Conservation (phyloP, 53 echinoderm and acorn worm species). For the Luidia sarsii region DNA sequence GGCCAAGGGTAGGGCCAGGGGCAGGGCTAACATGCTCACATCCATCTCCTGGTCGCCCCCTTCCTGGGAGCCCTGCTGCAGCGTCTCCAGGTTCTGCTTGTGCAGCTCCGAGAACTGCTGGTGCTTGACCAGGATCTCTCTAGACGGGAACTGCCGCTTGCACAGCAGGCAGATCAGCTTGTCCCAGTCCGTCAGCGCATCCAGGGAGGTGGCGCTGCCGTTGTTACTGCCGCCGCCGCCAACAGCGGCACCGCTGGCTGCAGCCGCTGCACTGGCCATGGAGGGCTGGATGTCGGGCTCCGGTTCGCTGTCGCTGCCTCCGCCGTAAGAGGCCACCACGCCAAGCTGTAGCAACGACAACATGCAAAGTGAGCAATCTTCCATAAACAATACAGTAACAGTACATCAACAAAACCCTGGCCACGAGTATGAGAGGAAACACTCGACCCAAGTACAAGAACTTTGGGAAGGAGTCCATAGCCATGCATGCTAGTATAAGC, state of each 20-base stretch:
- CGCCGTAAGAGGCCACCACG: slow-evolving; percentile 92
- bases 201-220: not conserved
- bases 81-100: slow-evolving; percentile 86
- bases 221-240: not conserved
- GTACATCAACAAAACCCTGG: too few relatives aligned
- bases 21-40: too few relatives aligned
- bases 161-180: slow-evolving; percentile 95
- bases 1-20: too few relatives aligned
- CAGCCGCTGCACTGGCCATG: slow-evolving; percentile 16
- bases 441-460: too few relatives aligned
- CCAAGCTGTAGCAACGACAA: slow-evolving; percentile 33
- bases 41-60: slow-evolving; percentile 30
- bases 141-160: slow-evolving; percentile 92
- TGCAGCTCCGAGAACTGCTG: slow-evolving; percentile 98
- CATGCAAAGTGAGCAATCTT: too few relatives aligned
- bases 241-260: slow-evolving; percentile 23
- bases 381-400: too few relatives aligned
- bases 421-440: too few relatives aligned
- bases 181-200: slow-evolving; percentile 81
- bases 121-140: slow-evolving; percentile 89
- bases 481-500: too few relatives aligned
- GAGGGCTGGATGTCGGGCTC: slow-evolving; percentile 57
- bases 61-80: slow-evolving; percentile 42
- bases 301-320: slow-evolving; percentile 93
- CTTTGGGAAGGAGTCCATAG: too few relatives aligned